Evolutionary conservation across 1,140 invertebrate genomes (phyloP).

Genomic region (Drosophila truncata): DNA sequence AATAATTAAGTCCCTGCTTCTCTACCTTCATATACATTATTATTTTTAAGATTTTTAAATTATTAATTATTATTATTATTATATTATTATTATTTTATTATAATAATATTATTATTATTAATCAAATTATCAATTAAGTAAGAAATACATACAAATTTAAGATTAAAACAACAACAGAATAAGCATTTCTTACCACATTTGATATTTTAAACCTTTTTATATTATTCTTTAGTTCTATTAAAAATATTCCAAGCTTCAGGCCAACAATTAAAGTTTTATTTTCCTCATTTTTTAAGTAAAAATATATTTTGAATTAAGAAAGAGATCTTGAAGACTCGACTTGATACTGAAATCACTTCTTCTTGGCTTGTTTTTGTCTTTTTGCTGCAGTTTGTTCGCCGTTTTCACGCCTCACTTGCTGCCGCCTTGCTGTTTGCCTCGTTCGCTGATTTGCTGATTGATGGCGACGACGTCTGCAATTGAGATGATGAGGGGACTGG

Average conservation of each 20-base stretch:
- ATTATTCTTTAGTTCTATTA: too few species aligned
- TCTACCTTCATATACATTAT: too few species aligned
- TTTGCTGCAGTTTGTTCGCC: conserved; percentile 51
- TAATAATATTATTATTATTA: too few species aligned
- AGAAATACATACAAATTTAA: too few species aligned
- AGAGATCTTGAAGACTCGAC: background rate
- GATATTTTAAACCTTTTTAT: too few species aligned
- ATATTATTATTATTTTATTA: too few species aligned
- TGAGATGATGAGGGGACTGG: conserved; percentile 37
- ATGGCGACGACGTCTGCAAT: conserved; percentile 74
- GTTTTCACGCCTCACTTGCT: conserved; percentile 78
- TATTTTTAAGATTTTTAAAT: background rate
- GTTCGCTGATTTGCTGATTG: conserved; percentile 79
- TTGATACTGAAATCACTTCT: background rate
- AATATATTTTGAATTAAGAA: background rate
- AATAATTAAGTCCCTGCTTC: too few species aligned
- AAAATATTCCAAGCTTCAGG: background rate
- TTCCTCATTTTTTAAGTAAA: background rate
- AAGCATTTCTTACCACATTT: too few species aligned
- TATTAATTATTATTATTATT: background rate
- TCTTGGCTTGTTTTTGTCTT: conserved; percentile 4
- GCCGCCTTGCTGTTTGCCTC: conserved; percentile 66
- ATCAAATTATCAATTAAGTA: too few species aligned
- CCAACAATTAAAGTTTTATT: too few species aligned
- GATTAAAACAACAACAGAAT: too few species aligned